Base-by-base conservation (phyloP, 2,797 vertebrate species). In the Salarias fasciatus region DNA sequence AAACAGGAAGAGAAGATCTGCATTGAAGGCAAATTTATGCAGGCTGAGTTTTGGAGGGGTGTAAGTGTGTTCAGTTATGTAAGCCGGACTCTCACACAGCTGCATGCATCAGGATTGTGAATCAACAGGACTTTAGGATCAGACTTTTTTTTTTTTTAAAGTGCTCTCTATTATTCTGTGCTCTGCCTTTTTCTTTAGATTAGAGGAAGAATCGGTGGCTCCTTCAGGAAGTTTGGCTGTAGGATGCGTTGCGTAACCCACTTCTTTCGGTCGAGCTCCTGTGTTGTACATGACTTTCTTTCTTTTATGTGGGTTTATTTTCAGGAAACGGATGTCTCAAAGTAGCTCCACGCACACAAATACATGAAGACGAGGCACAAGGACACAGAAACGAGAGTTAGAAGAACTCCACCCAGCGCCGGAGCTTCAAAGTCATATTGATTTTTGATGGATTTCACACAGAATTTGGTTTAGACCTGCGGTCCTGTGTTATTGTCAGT, bases 391-490 rank as follows among this genome's bases (percentile, higher is more conserved):
- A 11, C 51, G n/a, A 33, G 48, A 43, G 18, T 62, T 62, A 36
- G 30, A 30, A 43, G 13, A 53, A 49, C 33, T 49, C 35, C 48
- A 30, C 13, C 1, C 53, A 51, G 71, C 36, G 71, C 51, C 29
- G 14, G 11, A 49, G 44, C 53, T 69, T 55, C 54, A 54, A 68
- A 64, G 71, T 30, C 37, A 1, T 62, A 77, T 84, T 11, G 55
- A 82, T 77, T 60, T 63, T 52, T 67, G 61, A 73, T 68, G n/a
- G 55, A 70, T 68, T 74, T 62, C 69, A 75, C 69, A 69, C 56
- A 50, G 53, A 58, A 52, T 72, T 64, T 48, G 35, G 13, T 54
- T 51, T n/a, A 9, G 62, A 63, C 63, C 61, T 50, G 35, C 38
- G 55, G 38, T 41, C 63, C 29, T 60, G 18, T 60, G 59, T 70